Conservation (phyloP, 2,797 vertebrate species). For the Coccyzus lansbergi region DNA sequence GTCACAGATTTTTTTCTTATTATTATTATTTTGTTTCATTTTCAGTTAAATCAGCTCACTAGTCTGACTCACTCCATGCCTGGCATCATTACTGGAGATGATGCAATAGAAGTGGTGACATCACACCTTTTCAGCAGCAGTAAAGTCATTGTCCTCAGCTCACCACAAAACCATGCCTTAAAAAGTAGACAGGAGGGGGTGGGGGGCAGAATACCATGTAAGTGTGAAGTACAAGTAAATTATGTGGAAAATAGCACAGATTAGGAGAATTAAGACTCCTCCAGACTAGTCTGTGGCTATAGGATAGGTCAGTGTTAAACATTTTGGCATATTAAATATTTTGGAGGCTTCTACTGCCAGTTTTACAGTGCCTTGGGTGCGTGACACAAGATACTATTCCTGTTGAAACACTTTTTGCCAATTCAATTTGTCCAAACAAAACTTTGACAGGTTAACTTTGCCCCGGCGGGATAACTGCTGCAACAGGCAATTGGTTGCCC, state of each 20-base stretch:
- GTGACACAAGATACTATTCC: not conserved
- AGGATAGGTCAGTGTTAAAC: not conserved
- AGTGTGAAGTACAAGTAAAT: not conserved
- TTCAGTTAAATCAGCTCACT: conserved; percentile 32
- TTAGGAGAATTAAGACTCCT: not conserved
- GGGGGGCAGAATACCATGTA: not conserved
- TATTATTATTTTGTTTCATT: not conserved
- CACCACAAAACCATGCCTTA: not conserved
- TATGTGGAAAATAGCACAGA: fast-evolving
- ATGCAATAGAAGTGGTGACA: conserved; percentile 45
- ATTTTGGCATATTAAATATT: not conserved
- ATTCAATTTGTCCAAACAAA: not conserved
- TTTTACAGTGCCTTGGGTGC: not conserved
- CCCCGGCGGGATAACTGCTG: not conserved
- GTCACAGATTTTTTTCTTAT: not conserved
- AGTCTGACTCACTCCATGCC: not conserved
- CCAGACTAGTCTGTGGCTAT: not conserved
- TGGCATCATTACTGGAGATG: not conserved
- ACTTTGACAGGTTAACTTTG: not conserved
- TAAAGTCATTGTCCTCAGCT: not conserved
- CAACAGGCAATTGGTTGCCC: not conserved
- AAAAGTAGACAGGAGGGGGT: not conserved
- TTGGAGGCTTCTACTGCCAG: not conserved
- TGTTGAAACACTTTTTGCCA: not conserved
- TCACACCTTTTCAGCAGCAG: not conserved